A percentile compares a stretch with the other conserved stretches of the same genome.
Evolutionary conservation across 2,888 invertebrate species (phyloP).

Genomic region (Oligia fasciuncula): DNA sequence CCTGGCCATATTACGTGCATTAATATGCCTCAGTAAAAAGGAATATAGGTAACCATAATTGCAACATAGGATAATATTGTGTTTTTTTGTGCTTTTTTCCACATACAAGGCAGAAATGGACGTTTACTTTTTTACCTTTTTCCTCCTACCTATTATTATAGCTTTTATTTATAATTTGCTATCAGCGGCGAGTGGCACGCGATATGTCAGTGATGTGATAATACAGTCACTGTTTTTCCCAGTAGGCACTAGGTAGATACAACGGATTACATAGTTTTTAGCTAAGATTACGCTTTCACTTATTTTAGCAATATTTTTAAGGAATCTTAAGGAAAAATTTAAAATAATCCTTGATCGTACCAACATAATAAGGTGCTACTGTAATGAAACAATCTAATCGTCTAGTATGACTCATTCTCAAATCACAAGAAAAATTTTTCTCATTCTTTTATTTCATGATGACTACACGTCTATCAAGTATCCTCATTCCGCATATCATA

Average conservation of each 20-base stretch:
- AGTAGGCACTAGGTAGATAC: background rate
- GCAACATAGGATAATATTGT: background rate
- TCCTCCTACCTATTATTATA: slow-evolving; percentile 14
- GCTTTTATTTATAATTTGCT: slow-evolving; percentile 38
- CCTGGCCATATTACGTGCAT: background rate
- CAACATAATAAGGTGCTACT: background rate
- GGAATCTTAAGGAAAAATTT: background rate
- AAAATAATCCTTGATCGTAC: background rate
- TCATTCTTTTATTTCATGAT: background rate
- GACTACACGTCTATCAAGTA: slow-evolving; percentile 4
- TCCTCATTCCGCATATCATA: slow-evolving; percentile 23
- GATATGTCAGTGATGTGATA: slow-evolving; percentile 5
- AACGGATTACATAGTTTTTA: slow-evolving; percentile 1
- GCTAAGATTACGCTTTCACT: background rate
- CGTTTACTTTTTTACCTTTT: background rate
- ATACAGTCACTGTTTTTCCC: slow-evolving; percentile 19
- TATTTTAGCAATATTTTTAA: background rate
- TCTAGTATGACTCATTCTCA: background rate
- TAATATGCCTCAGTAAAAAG: background rate
- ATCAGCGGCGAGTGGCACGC: background rate
- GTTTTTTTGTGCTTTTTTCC: background rate
- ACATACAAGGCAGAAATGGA: background rate
- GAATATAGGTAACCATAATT: background rate
- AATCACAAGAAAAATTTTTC: slow-evolving; percentile 26
- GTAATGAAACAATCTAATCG: slow-evolving; percentile 1